These are phyloP conservation scores for Euzetes globulus DNA, from an alignment of 2,888 invertebrate genomes.

Conservation along the genomic window DNA sequence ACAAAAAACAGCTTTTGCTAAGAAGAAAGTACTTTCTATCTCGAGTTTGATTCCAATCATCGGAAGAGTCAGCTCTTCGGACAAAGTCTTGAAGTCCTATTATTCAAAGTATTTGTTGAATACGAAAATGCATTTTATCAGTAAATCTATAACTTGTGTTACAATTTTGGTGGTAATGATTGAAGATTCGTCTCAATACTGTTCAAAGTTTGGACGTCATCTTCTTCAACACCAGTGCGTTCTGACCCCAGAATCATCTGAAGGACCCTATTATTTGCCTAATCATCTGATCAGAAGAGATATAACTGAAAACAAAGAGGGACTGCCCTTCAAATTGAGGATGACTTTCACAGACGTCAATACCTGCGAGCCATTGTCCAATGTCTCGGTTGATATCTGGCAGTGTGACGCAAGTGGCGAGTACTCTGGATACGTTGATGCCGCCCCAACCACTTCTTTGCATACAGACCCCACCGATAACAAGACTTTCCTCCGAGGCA, in stretches of 20 bases:
- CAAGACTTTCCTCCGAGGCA: conserved; percentile 32
- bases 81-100: neutral
- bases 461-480: conserved; percentile 20
- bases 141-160: neutral
- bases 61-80: too few species aligned
- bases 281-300: conserved; percentile 20
- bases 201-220: conserved; percentile 31
- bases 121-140: neutral
- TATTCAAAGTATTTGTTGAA: neutral
- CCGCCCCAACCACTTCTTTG: neutral
- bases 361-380: conserved; percentile 29
- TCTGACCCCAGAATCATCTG: conserved; percentile 31
- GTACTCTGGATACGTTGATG: conserved; percentile 30
- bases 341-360: conserved; percentile 30
- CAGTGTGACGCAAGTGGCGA: conserved; percentile 27
- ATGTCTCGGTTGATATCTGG: conserved; percentile 34
- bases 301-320: conserved; percentile 27
- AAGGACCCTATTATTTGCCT: conserved; percentile 34
- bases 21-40: too few species aligned
- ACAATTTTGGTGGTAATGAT: neutral
- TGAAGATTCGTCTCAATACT: neutral
- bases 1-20: too few species aligned
- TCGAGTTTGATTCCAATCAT: too few species aligned
- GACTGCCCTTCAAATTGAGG: conserved; percentile 20
- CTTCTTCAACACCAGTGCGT: conserved; percentile 30